A percentile compares a stretch with the other conserved stretches of the same genome.
phyloP scores from a whole-genome alignment of 2,888 invertebrate genomes.

The Colostygia pectinataria region DNA sequence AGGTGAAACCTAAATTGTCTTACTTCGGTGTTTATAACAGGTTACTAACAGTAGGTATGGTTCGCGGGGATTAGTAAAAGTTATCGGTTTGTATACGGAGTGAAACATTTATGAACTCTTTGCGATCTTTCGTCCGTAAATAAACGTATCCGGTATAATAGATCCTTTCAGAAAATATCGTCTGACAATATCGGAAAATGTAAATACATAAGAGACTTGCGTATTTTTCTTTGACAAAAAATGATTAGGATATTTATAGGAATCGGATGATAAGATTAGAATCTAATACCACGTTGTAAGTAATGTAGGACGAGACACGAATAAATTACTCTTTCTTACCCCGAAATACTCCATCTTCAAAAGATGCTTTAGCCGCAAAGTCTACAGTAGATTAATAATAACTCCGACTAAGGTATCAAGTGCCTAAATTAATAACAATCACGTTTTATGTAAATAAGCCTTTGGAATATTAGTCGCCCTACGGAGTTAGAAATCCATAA shows the following conservation, averaged over 20 bases:
- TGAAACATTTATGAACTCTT: too few relatives aligned
- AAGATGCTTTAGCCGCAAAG: neutral
- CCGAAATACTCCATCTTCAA: neutral
- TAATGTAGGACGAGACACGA: constrained; percentile 2
- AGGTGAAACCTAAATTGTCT: too few relatives aligned
- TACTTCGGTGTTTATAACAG: too few relatives aligned
- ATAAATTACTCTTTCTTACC: constrained; percentile 5
- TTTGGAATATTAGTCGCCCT: constrained; percentile 34
- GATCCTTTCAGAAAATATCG: too few relatives aligned
- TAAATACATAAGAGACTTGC: too few relatives aligned
- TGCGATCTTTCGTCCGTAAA: too few relatives aligned
- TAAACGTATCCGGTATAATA: too few relatives aligned
- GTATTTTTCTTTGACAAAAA: neutral
- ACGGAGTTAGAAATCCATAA: constrained; percentile 36
- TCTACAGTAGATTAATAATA: constrained; percentile 15
- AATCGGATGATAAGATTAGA: neutral
- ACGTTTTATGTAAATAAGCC: constrained; percentile 36
- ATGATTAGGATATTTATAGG: neutral
- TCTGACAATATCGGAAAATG: too few relatives aligned
- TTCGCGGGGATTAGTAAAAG: too few relatives aligned
- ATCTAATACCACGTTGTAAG: neutral
- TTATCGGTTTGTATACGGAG: too few relatives aligned
- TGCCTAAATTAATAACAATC: constrained; percentile 32
- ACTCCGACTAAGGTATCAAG: constrained; percentile 10
- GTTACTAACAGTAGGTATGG: too few relatives aligned